Percentiles rank a stretch among this genome's conserved stretches.
Conservation (phyloP, 2,888 invertebrate genomes). For the Apamea epomidion region DNA sequence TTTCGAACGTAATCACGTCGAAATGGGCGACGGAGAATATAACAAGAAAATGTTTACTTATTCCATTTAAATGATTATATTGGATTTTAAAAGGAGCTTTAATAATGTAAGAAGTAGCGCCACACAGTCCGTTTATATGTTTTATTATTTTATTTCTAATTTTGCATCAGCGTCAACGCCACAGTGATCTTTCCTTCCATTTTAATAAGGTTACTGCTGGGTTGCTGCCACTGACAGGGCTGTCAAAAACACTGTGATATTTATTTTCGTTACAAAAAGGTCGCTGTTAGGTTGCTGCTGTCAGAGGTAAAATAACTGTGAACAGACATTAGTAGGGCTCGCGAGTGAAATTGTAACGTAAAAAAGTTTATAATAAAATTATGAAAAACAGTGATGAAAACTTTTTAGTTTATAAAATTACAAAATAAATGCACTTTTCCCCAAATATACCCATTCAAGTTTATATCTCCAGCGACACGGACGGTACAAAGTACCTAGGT, state of each 20-base stretch:
- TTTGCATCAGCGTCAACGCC: too few species aligned
- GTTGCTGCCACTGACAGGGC: too few species aligned
- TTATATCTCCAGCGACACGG: neutral
- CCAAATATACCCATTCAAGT: neutral
- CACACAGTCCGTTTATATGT: neutral
- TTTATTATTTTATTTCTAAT: too few species aligned
- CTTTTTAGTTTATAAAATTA: neutral
- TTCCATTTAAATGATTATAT: slow-evolving; percentile 24
- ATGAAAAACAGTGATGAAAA: neutral
- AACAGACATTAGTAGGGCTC: too few species aligned
- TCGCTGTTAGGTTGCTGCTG: too few species aligned
- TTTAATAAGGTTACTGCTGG: too few species aligned
- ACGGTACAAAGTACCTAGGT: neutral
- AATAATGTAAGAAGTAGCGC: neutral
- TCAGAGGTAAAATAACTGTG: too few species aligned
- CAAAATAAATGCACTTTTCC: neutral
- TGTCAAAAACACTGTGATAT: too few species aligned
- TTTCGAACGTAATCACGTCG: neutral
- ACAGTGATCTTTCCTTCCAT: too few species aligned
- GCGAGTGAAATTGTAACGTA: neutral
- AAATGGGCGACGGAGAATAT: neutral
- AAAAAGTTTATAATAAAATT: neutral
- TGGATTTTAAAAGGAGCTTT: neutral
- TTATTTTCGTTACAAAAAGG: too few species aligned
- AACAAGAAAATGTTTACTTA: neutral